Evolutionary conservation across 2,797 vertebrate genomes (phyloP), one percentile per base, ranked within the genome.

Genomic region (Numenius phaeopus): DNA sequence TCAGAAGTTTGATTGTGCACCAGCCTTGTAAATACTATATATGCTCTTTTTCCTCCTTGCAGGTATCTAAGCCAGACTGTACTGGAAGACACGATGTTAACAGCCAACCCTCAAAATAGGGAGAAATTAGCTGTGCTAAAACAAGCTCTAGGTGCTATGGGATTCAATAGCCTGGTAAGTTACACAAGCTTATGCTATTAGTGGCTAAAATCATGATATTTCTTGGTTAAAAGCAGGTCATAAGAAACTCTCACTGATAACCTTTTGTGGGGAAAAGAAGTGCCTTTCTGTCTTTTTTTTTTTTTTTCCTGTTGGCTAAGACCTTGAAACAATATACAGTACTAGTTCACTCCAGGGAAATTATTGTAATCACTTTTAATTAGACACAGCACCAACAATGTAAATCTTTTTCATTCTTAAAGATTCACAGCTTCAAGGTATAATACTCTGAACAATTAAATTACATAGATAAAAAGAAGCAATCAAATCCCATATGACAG

Each of bases 111-210:
- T 75, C 98, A 98, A 96, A 99, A 99, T 97, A 99, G 98, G 95
- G 99, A 99, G 83, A 98, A 98, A 90, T 98, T 99, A 50, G 62
- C 94, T 4, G 73, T 97, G 54, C 97, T 99, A 65, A 99, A 99
- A 96, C 99, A 99, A 96, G 99, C 99, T 80, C 96, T 99, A 69
- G 98, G 98, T 90, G 98, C 98, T 32, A 47, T 99, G 88, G 99
- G 99, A 85, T 99, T 99, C 97, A 99, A 98, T 96, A 99, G 97
- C 90, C 97, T 98, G 99, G 99, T 99, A 98, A 98, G 98, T 98
- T 92, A 46, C 37, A 29, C 17, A 46, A 92, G 6, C 16, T 40
- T 87, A 10, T 62, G 26, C 21, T 79, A 62, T 83, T 91, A 81
- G n/a, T 75, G 16, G 52, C 62, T 92, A 84, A 92, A 96, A 85